A percentile compares a stretch with the other conserved stretches of the same genome.
phyloP scores from a whole-genome alignment of 2,888 invertebrate genomes.

The Rugalucina vietnamica region DNA sequence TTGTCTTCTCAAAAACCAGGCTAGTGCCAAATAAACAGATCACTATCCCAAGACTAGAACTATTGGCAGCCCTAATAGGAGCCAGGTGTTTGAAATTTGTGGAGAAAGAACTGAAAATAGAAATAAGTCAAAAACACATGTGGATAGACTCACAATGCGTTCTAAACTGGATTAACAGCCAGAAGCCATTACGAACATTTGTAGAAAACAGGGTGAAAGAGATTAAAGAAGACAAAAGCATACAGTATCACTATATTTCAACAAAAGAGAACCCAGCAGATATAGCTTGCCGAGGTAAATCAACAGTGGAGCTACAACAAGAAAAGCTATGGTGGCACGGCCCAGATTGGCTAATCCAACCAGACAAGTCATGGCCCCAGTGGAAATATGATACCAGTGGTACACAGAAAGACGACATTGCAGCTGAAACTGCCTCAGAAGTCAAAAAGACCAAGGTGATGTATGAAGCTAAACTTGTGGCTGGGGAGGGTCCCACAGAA shows the following conservation, averaged over 20 bases:
- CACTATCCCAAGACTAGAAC: constrained; percentile 4
- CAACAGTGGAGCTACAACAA: not conserved
- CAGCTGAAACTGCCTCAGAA: not conserved
- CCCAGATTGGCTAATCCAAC: constrained; percentile 6
- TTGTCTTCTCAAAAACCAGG: not conserved
- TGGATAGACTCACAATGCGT: not conserved
- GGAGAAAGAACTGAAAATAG: not conserved
- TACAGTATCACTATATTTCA: not conserved
- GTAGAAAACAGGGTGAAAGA: not conserved
- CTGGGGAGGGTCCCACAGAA: constrained; percentile 1
- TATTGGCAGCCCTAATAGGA: not conserved
- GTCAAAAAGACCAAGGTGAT: not conserved
- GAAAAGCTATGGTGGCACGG: constrained; percentile 38
- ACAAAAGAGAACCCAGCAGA: constrained; percentile 29
- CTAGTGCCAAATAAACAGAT: constrained; percentile 6
- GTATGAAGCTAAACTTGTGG: not conserved
- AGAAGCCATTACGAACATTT: not conserved
- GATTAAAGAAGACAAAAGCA: not conserved
- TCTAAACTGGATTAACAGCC: not conserved
- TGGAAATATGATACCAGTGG: not conserved
- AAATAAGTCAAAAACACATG: not conserved
- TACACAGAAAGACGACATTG: not conserved
- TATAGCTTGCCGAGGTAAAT: constrained; percentile 15
- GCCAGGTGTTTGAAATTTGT: not conserved
- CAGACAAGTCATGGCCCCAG: not conserved